phyloP scores from a whole-genome alignment of 2,888 invertebrate genomes.

The Cylindroiulus punctatus region DNA sequence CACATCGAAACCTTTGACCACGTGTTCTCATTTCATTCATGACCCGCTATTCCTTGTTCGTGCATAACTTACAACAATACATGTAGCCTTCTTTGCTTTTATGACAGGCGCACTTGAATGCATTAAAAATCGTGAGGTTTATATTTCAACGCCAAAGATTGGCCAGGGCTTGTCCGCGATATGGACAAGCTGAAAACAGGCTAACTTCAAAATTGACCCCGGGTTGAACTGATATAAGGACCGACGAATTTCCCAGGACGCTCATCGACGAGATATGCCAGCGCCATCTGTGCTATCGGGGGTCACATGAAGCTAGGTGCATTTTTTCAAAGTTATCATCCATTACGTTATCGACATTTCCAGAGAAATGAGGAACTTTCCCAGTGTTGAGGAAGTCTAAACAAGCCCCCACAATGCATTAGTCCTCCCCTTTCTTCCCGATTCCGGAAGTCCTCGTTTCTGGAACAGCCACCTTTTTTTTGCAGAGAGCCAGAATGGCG shows the following conservation, averaged over 20 bases:
- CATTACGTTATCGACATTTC: constrained; percentile 26
- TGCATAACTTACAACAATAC: constrained; percentile 39
- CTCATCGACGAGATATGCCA: not conserved
- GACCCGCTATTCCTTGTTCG: constrained; percentile 11
- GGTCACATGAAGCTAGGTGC: too few relatives aligned
- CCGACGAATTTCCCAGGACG: constrained; percentile 4
- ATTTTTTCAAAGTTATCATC: constrained; percentile 20
- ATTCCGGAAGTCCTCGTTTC: constrained; percentile 37
- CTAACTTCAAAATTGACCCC: constrained; percentile 6
- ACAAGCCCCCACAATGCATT: constrained; percentile 22
- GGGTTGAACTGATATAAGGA: not conserved
- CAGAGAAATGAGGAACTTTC: not conserved
- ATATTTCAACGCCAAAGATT: not conserved
- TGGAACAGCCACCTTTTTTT: not conserved
- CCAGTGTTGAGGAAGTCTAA: not conserved
- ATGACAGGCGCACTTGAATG: constrained; percentile 26
- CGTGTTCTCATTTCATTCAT: constrained; percentile 22
- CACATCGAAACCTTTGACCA: constrained; percentile 19
- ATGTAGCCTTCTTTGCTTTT: constrained; percentile 36
- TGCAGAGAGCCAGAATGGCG: not conserved
- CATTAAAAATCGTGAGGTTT: constrained; percentile 17
- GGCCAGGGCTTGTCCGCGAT: not conserved
- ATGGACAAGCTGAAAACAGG: not conserved
- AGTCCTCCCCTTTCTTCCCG: constrained; percentile 36
- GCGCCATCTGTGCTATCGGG: constrained; percentile 24